Conservation (phyloP, 1,140 invertebrate species). For the Pseudomyrmex gracilis region DNA sequence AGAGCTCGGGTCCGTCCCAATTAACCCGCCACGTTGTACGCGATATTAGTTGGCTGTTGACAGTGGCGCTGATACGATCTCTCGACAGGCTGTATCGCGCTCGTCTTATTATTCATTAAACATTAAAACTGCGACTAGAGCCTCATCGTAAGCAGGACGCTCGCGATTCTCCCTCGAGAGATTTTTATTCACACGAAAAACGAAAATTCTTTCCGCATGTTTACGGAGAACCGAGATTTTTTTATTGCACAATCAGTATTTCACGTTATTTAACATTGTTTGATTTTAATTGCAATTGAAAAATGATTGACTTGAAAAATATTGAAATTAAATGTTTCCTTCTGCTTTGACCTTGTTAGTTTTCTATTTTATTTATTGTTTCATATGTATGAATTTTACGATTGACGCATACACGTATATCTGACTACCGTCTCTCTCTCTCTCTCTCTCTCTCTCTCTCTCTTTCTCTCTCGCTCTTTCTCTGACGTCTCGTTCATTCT, state of each 20-base stretch:
- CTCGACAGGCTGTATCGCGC: conserved; percentile 70
- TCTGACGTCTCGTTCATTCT: conserved; percentile 24
- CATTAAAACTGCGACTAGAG: conserved; percentile 72
- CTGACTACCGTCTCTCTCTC: neutral
- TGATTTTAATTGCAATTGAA: no score
- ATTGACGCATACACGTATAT: neutral
- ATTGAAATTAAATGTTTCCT: no score
- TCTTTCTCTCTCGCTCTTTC: conserved; percentile 7
- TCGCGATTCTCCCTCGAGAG: conserved; percentile 15
- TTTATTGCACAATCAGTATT: no score
- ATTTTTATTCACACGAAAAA: conserved; percentile 20
- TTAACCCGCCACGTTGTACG: conserved; percentile 83
- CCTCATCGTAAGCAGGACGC: conserved; percentile 23
- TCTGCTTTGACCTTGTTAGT: no score
- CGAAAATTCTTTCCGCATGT: no score
- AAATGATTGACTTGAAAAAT: no score
- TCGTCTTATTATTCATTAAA: conserved; percentile 82
- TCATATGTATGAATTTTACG: neutral
- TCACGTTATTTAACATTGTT: no score
- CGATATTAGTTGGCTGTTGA: conserved; percentile 85
- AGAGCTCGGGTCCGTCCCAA: conserved; percentile 77
- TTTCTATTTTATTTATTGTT: no score
- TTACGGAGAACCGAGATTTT: no score
- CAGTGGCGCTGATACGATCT: conserved; percentile 83
- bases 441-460: neutral